phyloP scores from a whole-genome alignment of 2,888 invertebrate genomes.

The Apodemia mormo region DNA sequence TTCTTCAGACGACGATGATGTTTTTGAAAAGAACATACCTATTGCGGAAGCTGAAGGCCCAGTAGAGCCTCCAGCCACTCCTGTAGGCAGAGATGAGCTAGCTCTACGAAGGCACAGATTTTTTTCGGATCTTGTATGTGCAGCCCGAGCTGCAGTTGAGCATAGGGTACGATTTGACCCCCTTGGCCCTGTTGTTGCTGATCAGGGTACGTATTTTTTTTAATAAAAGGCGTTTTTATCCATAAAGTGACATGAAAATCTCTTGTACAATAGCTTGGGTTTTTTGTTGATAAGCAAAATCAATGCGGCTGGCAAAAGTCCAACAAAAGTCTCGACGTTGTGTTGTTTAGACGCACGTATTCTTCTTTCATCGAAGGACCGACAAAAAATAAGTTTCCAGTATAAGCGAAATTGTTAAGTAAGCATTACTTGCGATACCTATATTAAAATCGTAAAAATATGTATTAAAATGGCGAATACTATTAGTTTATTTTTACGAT shows the following conservation, averaged over 20 bases:
- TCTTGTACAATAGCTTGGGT: slow-evolving; percentile 21
- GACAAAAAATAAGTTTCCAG: not conserved
- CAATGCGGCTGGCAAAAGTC: slow-evolving; percentile 44
- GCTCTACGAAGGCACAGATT: slow-evolving; percentile 89
- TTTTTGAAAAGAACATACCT: slow-evolving; percentile 77
- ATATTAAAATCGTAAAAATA: too few relatives aligned
- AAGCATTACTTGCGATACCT: too few relatives aligned
- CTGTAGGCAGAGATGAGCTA: slow-evolving; percentile 89
- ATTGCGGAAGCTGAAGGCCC: slow-evolving; percentile 75
- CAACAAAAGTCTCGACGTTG: slow-evolving; percentile 38
- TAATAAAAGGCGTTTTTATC: slow-evolving; percentile 1
- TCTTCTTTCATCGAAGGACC: not conserved
- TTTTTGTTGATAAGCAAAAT: slow-evolving; percentile 38
- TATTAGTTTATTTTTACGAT: too few relatives aligned
- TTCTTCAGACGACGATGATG: slow-evolving; percentile 82
- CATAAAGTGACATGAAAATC: not conserved
- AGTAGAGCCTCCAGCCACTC: slow-evolving; percentile 87
- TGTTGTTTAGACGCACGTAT: slow-evolving; percentile 18
- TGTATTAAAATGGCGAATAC: too few relatives aligned
- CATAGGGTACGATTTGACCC: slow-evolving; percentile 90
- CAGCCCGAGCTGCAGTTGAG: slow-evolving; percentile 86
- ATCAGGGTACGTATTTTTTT: slow-evolving; percentile 72
- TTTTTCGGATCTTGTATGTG: slow-evolving; percentile 88
- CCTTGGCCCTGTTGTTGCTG: slow-evolving; percentile 84
- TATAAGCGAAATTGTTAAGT: too few relatives aligned